Evolutionary conservation across 2,797 vertebrate genomes (phyloP).

Genomic region (Novumbra hubbsi): DNA sequence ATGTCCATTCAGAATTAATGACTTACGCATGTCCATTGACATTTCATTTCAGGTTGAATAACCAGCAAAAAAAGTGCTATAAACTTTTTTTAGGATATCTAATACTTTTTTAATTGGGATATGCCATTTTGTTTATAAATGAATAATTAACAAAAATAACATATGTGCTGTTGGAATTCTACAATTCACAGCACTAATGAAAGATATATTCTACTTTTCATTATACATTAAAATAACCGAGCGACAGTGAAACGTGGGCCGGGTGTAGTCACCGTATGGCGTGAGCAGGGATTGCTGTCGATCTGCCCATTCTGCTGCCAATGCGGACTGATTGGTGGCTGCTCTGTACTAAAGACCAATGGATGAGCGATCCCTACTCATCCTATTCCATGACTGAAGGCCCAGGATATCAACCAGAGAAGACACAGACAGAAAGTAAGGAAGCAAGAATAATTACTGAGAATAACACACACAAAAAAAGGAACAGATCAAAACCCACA

Average conservation of each 20-base stretch:
- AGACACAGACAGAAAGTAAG: background rate
- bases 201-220: too few species aligned
- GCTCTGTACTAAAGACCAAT: slow-evolving; percentile 20
- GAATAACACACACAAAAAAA: background rate
- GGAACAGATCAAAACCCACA: background rate
- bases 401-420: slow-evolving; percentile 13
- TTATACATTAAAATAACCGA: background rate
- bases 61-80: too few species aligned
- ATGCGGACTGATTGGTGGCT: background rate
- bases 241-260: background rate
- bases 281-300: background rate
- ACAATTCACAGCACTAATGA: too few species aligned
- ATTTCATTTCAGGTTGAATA: too few species aligned
- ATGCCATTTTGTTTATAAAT: too few species aligned
- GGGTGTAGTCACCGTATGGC: slow-evolving; percentile 10
- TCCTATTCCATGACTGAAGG: slow-evolving; percentile 17
- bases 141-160: too few species aligned
- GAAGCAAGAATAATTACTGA: background rate
- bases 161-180: too few species aligned
- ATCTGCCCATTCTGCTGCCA: background rate
- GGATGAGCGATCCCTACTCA: slow-evolving; percentile 20
- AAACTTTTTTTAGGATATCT: too few species aligned
- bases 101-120: too few species aligned
- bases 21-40: too few species aligned
- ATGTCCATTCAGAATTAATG: too few species aligned